These are phyloP conservation scores for Falco biarmicus DNA, from an alignment of 2,797 vertebrate species.

Conservation along the genomic window DNA sequence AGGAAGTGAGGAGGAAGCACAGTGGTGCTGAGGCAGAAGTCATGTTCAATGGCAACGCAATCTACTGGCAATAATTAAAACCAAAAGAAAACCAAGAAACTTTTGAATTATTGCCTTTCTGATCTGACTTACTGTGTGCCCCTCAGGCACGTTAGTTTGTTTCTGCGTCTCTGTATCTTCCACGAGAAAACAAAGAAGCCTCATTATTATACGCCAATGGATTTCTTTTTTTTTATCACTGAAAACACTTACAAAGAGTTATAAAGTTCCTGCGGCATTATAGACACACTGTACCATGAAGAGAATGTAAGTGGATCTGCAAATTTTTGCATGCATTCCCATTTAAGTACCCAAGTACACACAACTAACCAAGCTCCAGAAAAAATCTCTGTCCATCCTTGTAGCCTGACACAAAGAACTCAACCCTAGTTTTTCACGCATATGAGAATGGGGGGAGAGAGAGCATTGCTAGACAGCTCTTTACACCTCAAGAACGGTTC, in stretches of 20 bases:
- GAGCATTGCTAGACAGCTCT: background rate
- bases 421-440: background rate
- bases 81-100: background rate
- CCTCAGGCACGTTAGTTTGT: background rate
- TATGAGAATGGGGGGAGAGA: background rate
- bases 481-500: background rate
- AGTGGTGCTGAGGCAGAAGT: background rate
- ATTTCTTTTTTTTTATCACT: background rate
- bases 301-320: rapidly evolving
- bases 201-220: background rate
- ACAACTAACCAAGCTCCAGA: background rate
- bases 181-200: background rate
- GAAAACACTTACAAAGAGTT: background rate
- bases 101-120: background rate
- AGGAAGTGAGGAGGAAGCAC: background rate
- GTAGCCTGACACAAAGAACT: background rate
- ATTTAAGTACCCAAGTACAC: background rate
- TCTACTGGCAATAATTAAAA: background rate
- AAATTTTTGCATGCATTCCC: background rate
- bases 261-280: background rate
- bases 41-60: background rate
- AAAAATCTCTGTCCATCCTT: background rate
- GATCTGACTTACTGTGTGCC: background rate
- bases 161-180: background rate
- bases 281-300: background rate